phyloP scores from a whole-genome alignment of 2,797 vertebrate genomes.

The Cyprinodon diabolis region DNA sequence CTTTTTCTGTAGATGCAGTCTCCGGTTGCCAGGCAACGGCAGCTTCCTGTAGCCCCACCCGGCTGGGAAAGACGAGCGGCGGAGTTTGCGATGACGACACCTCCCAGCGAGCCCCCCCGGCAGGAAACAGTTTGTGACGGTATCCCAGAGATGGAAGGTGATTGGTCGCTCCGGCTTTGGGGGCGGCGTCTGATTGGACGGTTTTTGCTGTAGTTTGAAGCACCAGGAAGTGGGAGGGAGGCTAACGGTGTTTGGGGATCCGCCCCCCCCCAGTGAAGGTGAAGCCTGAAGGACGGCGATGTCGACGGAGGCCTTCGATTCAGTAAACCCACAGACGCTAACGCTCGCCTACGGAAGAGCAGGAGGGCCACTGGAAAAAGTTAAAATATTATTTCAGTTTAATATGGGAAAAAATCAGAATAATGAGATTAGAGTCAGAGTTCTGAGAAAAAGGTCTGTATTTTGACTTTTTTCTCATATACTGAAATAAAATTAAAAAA shows the following conservation, averaged over 20 bases:
- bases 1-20: constrained; percentile 31
- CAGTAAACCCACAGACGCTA: too few species aligned
- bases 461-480: too few species aligned
- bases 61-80: neutral
- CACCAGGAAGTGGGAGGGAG: constrained; percentile 58
- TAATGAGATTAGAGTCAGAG: too few species aligned
- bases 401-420: too few species aligned
- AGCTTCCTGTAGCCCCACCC: constrained; percentile 36
- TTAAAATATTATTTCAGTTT: too few species aligned
- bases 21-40: constrained; percentile 52
- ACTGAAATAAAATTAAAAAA: too few species aligned
- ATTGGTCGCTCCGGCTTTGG: constrained; percentile 23
- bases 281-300: constrained; percentile 7
- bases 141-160: constrained; percentile 17
- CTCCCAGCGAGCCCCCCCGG: constrained; percentile 27
- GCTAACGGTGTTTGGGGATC: constrained; percentile 34
- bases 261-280: constrained; percentile 4
- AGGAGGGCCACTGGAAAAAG: too few species aligned
- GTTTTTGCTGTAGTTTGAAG: constrained; percentile 49
- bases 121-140: constrained; percentile 49
- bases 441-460: too few species aligned
- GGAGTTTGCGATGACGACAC: constrained; percentile 9
- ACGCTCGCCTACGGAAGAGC: too few species aligned
- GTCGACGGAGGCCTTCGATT: neutral
- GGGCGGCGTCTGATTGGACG: constrained; percentile 39